Evolutionary conservation across 2,888 invertebrate genomes (phyloP).

Genomic region (Sinhomidia bicolor): DNA sequence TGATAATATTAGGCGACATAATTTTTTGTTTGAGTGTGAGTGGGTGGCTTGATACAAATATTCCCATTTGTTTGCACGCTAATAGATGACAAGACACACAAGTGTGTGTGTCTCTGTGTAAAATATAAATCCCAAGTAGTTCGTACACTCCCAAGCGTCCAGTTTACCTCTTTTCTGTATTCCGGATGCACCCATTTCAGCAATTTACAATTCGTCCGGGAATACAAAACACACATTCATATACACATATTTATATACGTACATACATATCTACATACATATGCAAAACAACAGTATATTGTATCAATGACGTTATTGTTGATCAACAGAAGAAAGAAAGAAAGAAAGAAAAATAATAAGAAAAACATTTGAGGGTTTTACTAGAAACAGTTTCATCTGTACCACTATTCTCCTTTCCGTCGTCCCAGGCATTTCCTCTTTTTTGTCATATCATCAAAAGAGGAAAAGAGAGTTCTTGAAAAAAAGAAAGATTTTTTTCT

Average conservation of each 20-base stretch:
- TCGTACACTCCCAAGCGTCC: slow-evolving; percentile 40
- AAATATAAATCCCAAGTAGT: neutral
- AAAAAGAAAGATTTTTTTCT: neutral
- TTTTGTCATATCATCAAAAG: slow-evolving; percentile 13
- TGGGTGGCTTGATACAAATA: neutral
- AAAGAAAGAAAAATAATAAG: too few relatives aligned
- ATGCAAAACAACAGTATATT: neutral
- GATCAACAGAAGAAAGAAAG: neutral
- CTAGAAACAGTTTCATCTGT: neutral
- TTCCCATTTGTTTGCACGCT: neutral
- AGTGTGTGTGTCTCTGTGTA: neutral
- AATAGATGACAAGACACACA: neutral
- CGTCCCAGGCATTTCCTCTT: neutral
- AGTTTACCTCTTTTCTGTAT: slow-evolving; percentile 52
- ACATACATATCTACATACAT: neutral
- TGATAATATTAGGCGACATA: neutral
- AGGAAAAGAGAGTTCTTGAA: neutral
- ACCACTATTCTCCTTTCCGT: neutral
- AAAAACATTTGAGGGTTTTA: too few relatives aligned
- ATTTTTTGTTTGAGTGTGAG: neutral
- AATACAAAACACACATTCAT: neutral
- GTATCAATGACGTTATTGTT: neutral
- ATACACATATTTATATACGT: neutral
- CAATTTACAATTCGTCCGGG: slow-evolving; percentile 55
- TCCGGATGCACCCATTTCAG: slow-evolving; percentile 20